phyloP scores from a whole-genome alignment of 2,888 invertebrate genomes.

The Sinohyriopsis cumingii region DNA sequence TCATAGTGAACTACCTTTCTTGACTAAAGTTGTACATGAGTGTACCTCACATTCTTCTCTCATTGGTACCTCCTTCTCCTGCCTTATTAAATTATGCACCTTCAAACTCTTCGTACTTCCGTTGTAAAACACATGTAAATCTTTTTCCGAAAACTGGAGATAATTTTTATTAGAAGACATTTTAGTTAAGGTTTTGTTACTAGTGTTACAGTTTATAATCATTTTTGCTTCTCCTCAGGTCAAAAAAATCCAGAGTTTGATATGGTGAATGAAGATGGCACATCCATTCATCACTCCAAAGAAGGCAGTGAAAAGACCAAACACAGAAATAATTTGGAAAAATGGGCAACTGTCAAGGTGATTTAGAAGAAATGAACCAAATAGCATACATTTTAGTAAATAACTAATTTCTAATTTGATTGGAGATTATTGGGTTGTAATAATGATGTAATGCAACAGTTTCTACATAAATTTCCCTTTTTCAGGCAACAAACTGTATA shows the following conservation, averaged over 20 bases:
- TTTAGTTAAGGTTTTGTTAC: too few species aligned
- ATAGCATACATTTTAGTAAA: background rate
- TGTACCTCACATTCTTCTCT: too few species aligned
- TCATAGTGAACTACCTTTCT: too few species aligned
- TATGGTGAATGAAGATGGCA: conserved; percentile 52
- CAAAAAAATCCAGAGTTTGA: conserved; percentile 48
- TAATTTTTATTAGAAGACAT: too few species aligned
- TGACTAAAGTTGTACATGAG: too few species aligned
- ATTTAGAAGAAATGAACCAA: conserved; percentile 1
- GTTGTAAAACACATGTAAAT: too few species aligned
- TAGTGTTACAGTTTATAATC: too few species aligned
- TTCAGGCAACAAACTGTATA: conserved; percentile 24
- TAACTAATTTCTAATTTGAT: background rate
- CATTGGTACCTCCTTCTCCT: too few species aligned
- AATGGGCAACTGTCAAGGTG: conserved; percentile 62
- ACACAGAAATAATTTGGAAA: conserved; percentile 54
- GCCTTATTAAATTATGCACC: too few species aligned
- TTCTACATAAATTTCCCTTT: background rate
- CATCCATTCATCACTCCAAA: conserved; percentile 58
- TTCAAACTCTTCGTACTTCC: too few species aligned
- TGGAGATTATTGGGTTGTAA: background rate
- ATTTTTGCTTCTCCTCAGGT: too few species aligned
- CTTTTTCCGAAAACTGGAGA: too few species aligned
- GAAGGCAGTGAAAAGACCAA: conserved; percentile 43
- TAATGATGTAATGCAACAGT: background rate